Evolutionary conservation across 2,888 invertebrate species (phyloP).

Genomic region (Helleia helle): DNA sequence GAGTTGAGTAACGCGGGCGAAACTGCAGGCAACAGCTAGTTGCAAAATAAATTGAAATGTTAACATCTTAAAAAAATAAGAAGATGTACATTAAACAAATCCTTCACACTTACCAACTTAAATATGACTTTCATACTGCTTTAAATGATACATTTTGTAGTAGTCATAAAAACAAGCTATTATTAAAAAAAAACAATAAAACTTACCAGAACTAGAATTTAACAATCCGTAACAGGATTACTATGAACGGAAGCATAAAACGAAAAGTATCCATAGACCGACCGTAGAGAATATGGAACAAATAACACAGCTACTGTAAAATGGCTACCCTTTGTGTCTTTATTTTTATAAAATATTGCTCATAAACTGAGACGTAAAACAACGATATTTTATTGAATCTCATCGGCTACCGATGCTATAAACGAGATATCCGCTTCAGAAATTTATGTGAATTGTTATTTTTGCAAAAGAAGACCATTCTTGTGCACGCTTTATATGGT

Average conservation of each 20-base stretch:
- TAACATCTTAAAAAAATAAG: no score
- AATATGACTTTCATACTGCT: no score
- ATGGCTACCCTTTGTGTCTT: conserved; percentile 33
- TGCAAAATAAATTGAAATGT: no score
- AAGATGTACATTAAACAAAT: no score
- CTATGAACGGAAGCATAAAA: conserved; percentile 2
- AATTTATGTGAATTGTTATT: conserved; percentile 53
- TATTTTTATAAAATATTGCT: conserved; percentile 57
- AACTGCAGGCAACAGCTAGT: no score
- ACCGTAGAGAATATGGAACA: conserved; percentile 17
- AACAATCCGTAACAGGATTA: not conserved
- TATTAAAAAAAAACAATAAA: no score
- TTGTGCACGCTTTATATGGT: not conserved
- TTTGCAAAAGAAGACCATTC: conserved; percentile 26
- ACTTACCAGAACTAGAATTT: not conserved
- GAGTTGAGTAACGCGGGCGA: no score
- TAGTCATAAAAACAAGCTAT: no score
- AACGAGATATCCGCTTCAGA: conserved; percentile 48
- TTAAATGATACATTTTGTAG: no score
- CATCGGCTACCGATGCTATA: conserved; percentile 42
- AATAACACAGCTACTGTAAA: conserved; percentile 29
- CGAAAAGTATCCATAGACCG: not conserved
- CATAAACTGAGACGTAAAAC: conserved; percentile 60
- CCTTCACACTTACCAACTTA: no score
- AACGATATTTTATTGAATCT: conserved; percentile 50